phyloP scores from a whole-genome alignment of 1,140 invertebrate genomes.

The Sogatella furcifera region DNA sequence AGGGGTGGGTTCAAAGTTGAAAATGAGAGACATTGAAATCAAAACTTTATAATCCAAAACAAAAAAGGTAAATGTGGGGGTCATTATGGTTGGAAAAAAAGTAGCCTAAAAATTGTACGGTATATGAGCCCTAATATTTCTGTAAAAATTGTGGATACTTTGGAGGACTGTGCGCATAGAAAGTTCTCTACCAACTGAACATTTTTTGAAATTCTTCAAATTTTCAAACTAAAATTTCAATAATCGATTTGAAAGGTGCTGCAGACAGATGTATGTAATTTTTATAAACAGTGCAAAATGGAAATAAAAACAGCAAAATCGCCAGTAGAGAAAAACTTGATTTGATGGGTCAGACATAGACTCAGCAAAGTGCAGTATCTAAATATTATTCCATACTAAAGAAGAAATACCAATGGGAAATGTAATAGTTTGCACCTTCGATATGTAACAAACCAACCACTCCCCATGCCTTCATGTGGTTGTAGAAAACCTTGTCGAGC shows the following conservation, averaged over 20 bases:
- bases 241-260: slow-evolving; percentile 1
- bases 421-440: too few species aligned
- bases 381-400: too few species aligned
- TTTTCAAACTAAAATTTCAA: slow-evolving; percentile 8
- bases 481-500: too few species aligned
- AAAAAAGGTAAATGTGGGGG: neutral
- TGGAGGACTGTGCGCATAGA: neutral
- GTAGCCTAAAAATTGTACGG: neutral
- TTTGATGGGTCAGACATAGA: too few species aligned
- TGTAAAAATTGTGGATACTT: slow-evolving; percentile 6
- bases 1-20: neutral
- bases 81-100: slow-evolving; percentile 8
- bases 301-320: neutral
- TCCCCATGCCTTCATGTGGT: too few species aligned
- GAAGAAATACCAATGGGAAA: too few species aligned
- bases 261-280: slow-evolving; percentile 1
- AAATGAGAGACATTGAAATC: neutral
- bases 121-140: neutral
- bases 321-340: too few species aligned
- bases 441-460: too few species aligned
- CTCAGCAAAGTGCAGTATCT: too few species aligned
- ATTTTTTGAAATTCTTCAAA: slow-evolving; percentile 2
- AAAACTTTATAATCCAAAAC: neutral
- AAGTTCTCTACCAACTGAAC: neutral
- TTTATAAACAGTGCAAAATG: slow-evolving; percentile 3